These are phyloP conservation scores for Uloborus diversus DNA, from an alignment of 1,140 invertebrate genomes.

Conservation along the genomic window DNA sequence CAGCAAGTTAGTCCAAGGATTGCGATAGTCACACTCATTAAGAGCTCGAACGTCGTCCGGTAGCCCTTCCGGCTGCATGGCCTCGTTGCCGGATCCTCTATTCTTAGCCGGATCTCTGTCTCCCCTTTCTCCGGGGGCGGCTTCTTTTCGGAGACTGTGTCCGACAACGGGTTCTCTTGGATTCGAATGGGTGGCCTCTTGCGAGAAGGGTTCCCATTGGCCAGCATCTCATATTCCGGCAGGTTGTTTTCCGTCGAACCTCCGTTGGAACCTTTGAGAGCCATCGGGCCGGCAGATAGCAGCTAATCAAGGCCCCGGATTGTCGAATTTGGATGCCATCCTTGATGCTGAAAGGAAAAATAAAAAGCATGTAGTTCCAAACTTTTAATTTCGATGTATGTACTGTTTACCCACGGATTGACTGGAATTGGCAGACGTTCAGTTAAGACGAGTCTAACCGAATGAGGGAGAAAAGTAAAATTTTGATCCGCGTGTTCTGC, in stretches of 20 bases:
- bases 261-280: conserved; percentile 2
- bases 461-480: too few species aligned
- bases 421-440: too few species aligned
- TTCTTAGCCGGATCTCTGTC: not conserved
- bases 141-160: conserved; percentile 9
- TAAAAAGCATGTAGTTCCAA: too few species aligned
- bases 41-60: conserved; percentile 31
- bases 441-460: too few species aligned
- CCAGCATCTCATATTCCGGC: conserved; percentile 49
- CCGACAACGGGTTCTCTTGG: conserved; percentile 39
- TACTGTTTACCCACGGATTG: too few species aligned
- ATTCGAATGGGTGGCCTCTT: conserved; percentile 18
- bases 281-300: too few species aligned
- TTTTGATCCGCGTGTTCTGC: too few species aligned
- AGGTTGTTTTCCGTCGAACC: conserved; percentile 20
- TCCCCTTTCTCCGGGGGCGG: not conserved
- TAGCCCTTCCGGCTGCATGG: conserved; percentile 6
- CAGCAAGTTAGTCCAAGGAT: conserved; percentile 23
- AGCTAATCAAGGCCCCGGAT: too few species aligned
- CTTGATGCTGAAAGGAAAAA: too few species aligned
- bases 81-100: conserved; percentile 12
- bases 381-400: too few species aligned
- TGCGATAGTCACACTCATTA: conserved; percentile 1
- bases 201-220: conserved; percentile 35
- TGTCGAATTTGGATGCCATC: too few species aligned